A percentile compares a stretch with the other conserved stretches of the same genome.
Evolutionary conservation across 2,113 vertebrate genomes (phyloP).

Genomic region (Mesocricetus auratus): DNA sequence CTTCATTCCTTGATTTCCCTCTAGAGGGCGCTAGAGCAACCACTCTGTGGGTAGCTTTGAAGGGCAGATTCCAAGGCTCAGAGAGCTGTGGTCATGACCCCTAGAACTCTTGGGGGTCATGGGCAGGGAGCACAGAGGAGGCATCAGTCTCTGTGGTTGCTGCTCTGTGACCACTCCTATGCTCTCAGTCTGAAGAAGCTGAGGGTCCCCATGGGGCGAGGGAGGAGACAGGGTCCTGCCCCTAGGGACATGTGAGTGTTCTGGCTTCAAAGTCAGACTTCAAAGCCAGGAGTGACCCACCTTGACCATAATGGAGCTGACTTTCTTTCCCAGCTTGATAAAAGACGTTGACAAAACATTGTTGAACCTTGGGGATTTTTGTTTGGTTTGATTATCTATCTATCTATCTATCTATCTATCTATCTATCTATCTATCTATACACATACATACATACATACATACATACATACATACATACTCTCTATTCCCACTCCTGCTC

Average conservation of each 20-base stretch:
- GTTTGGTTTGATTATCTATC: background rate
- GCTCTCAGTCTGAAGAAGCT: background rate
- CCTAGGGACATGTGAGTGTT: no score
- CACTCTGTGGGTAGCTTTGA: background rate
- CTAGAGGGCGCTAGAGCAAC: background rate
- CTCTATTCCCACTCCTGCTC: no score
- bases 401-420: no score
- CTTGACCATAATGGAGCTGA: background rate
- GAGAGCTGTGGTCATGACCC: background rate
- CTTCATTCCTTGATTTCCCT: background rate
- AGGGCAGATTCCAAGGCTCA: background rate
- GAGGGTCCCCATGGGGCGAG: background rate
- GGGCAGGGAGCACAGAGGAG: no score
- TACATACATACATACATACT: no score
- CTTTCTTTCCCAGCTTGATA: background rate
- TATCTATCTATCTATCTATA: background rate
- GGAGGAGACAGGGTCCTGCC: background rate
- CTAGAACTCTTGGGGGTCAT: background rate
- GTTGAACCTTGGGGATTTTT: background rate
- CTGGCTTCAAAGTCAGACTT: background rate
- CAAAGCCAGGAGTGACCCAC: background rate
- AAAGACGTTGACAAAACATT: background rate
- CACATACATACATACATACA: background rate
- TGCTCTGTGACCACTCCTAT: background rate
- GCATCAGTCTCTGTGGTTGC: background rate